phyloP scores from a whole-genome alignment of 2,113 vertebrate species.

The Pongo pygmaeus region DNA sequence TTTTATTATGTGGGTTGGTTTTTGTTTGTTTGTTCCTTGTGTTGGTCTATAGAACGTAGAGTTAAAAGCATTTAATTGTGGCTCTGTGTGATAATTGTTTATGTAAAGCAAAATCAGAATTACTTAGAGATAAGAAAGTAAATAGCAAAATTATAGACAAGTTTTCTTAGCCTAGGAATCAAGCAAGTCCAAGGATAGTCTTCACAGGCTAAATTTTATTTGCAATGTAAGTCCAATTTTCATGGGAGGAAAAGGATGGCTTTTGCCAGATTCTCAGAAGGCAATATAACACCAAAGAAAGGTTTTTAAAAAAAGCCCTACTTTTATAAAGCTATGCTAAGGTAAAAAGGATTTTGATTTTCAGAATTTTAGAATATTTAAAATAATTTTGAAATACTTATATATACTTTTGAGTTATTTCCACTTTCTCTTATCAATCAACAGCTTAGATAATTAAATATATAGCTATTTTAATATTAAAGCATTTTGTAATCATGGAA shows the following conservation, averaged over 20 bases:
- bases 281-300: neutral
- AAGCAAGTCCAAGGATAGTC: neutral
- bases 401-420: neutral
- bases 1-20: neutral
- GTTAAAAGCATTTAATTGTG: neutral
- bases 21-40: neutral
- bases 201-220: neutral
- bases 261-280: neutral
- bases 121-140: neutral
- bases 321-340: neutral
- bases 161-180: neutral
- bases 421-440: slow-evolving; percentile 28
- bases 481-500: neutral
- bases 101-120: slow-evolving; percentile 40
- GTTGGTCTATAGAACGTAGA: neutral
- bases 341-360: neutral
- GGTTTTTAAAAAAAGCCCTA: neutral
- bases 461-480: slow-evolving; percentile 37
- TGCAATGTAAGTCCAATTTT: neutral
- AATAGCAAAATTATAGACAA: neutral
- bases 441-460: neutral
- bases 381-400: slow-evolving; percentile 65
- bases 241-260: neutral
- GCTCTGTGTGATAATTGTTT: neutral
- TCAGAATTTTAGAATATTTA: slow-evolving; percentile 45